Evolutionary conservation across 2,113 vertebrate genomes (phyloP).

Genomic region (Melospiza georgiana): DNA sequence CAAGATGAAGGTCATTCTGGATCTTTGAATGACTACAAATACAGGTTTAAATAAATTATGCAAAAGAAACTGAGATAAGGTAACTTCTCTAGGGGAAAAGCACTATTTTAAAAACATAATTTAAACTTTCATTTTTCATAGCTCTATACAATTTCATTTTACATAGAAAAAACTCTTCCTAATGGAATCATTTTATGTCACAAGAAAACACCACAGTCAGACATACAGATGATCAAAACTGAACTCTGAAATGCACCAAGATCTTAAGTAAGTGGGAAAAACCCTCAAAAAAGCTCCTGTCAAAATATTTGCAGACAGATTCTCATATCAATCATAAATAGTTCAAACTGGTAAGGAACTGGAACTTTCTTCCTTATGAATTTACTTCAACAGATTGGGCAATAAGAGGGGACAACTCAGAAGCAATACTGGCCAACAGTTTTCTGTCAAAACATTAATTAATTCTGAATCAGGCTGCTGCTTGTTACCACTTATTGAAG

Average conservation of each 20-base stretch:
- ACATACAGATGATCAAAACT: not conserved
- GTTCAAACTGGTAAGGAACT: not conserved
- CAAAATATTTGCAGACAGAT: not conserved
- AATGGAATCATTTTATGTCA: not conserved
- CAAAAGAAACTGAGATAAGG: not conserved
- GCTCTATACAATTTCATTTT: not conserved
- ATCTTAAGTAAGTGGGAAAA: not conserved
- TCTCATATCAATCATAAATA: not conserved
- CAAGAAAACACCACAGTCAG: not conserved
- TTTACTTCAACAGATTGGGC: not conserved
- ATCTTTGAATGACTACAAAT: not conserved
- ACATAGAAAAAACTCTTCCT: not conserved
- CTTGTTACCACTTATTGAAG: not conserved
- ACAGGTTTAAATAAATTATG: not conserved
- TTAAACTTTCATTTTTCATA: not conserved
- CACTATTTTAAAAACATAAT: not conserved
- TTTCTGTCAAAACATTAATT: not conserved
- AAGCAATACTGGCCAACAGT: not conserved
- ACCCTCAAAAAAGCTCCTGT: not conserved
- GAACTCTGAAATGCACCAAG: not conserved
- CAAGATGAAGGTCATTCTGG: not conserved
- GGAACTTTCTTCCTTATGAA: not conserved
- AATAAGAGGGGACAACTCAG: not conserved
- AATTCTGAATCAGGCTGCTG: not conserved
- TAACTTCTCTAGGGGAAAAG: not conserved